phyloP scores from a whole-genome alignment of 2,113 vertebrate species.

The Rhegmatorhina hoffmannsi region DNA sequence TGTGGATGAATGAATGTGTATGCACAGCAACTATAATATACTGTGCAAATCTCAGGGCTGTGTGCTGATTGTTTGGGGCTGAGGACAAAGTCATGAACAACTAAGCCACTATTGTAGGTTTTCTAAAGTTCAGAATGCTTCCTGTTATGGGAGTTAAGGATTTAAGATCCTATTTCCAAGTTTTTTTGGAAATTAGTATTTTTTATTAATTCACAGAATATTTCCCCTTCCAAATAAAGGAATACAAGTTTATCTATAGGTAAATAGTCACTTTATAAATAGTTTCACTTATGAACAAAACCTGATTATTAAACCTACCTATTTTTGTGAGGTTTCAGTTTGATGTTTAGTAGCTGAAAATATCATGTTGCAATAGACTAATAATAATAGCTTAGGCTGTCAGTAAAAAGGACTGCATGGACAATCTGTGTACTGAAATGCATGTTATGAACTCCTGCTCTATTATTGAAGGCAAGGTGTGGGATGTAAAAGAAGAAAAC shows the following conservation, averaged over 20 bases:
- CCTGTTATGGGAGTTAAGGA: neutral
- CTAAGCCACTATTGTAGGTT: neutral
- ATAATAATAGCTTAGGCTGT: neutral
- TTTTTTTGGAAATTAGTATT: neutral
- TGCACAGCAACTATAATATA: neutral
- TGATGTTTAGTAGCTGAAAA: neutral
- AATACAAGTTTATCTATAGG: neutral
- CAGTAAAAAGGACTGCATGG: neutral
- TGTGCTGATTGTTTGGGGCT: neutral
- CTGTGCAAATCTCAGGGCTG: neutral
- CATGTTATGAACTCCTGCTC: accelerated
- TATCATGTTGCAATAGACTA: neutral
- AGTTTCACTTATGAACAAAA: neutral
- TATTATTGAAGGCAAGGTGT: neutral
- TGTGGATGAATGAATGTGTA: neutral
- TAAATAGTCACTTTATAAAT: neutral
- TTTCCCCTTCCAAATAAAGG: neutral
- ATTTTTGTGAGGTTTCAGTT: neutral
- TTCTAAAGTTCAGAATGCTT: neutral
- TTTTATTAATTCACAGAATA: neutral
- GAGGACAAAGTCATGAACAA: neutral
- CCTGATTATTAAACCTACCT: neutral
- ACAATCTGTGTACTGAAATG: neutral
- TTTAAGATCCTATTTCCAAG: neutral
- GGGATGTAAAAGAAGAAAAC: neutral